Evolutionary conservation across 2,888 invertebrate genomes (phyloP).

Genomic region (Neelides folsomi): DNA sequence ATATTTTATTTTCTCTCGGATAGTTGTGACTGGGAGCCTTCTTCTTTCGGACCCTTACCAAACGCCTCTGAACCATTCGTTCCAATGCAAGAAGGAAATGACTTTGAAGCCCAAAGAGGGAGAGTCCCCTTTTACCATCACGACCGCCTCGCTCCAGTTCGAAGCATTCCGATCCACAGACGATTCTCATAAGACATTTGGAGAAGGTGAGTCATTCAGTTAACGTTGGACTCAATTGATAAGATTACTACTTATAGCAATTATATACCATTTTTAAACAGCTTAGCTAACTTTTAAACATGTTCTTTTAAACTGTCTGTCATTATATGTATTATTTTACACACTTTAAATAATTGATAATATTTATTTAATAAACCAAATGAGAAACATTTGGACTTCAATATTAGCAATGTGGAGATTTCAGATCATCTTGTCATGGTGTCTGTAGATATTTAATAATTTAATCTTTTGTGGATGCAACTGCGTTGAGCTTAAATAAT

Average conservation of each 20-base stretch:
- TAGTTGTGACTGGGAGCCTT: slow-evolving; percentile 41
- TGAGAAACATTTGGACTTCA: too few species aligned
- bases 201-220: slow-evolving; percentile 45
- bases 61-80: slow-evolving; percentile 53
- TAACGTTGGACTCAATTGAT: slow-evolving; percentile 12
- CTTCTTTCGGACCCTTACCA: slow-evolving; percentile 43
- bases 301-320: too few species aligned
- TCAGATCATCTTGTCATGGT: background rate
- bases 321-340: too few species aligned
- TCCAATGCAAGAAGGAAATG: slow-evolving; percentile 53
- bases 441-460: too few species aligned
- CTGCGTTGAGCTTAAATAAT: too few species aligned
- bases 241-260: background rate
- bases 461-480: too few species aligned
- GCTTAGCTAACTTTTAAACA: too few species aligned
- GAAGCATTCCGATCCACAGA: slow-evolving; percentile 51
- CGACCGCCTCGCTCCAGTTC: slow-evolving; percentile 52
- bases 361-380: too few species aligned
- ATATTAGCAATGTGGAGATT: background rate
- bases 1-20: slow-evolving; percentile 25
- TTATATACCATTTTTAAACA: background rate
- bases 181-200: slow-evolving; percentile 41
- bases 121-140: slow-evolving; percentile 41
- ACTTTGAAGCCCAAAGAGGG: slow-evolving; percentile 44
- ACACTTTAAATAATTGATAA: too few species aligned